A percentile compares a stretch with the other conserved stretches of the same genome.
Evolutionary conservation across 2,113 vertebrate species (phyloP).

Genomic region (Synchiropus splendidus): DNA sequence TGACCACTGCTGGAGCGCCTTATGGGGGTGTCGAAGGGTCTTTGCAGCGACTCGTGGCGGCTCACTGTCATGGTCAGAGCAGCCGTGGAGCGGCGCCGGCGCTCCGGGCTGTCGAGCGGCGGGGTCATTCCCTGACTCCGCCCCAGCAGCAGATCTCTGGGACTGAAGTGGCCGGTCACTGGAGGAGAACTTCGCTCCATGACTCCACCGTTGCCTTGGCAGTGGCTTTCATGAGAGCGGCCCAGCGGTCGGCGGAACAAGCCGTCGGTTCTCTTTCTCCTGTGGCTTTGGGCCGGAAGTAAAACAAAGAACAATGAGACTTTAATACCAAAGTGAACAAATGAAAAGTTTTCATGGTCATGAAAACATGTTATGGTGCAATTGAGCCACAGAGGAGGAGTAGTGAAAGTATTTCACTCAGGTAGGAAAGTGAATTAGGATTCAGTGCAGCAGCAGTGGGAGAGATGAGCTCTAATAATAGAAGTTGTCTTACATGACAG

Average conservation of each 20-base stretch:
- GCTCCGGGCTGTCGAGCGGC: constrained; percentile 82
- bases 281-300: constrained; percentile 48
- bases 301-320: too few species aligned
- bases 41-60: constrained; percentile 84
- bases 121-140: constrained; percentile 67
- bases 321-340: too few species aligned
- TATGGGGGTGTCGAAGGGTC: constrained; percentile 87
- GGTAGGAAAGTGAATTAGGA: too few species aligned
- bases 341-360: too few species aligned
- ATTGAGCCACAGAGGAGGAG: too few species aligned
- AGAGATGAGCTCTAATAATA: not conserved
- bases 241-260: constrained; percentile 78
- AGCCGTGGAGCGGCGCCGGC: constrained; percentile 75
- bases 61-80: constrained; percentile 83
- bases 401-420: too few species aligned
- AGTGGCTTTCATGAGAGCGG: constrained; percentile 78
- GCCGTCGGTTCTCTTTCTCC: constrained; percentile 82
- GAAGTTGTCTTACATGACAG: constrained; percentile 61
- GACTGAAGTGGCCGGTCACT: constrained; percentile 79
- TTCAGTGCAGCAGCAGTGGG: too few species aligned
- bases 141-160: constrained; percentile 81
- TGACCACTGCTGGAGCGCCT: constrained; percentile 87
- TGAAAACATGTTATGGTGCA: too few species aligned
- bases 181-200: constrained; percentile 83
- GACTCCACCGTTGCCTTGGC: constrained; percentile 64